phyloP scores from a whole-genome alignment of 2,888 invertebrate species.

The Lasioglossum lativentre region DNA sequence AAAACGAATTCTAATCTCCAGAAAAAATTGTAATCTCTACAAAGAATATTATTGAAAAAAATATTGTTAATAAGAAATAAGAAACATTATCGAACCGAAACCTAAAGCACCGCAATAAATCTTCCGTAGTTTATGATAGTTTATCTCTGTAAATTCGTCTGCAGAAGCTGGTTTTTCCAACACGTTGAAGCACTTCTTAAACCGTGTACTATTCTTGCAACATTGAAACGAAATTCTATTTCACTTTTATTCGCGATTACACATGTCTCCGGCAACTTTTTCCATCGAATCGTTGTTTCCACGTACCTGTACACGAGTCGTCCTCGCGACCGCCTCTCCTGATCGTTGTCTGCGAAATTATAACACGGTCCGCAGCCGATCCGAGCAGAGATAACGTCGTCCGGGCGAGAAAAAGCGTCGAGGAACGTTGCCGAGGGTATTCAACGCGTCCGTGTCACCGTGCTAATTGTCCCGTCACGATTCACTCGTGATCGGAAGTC shows the following conservation, averaged over 20 bases:
- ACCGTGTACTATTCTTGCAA: constrained; percentile 15
- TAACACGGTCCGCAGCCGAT: neutral
- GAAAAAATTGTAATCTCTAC: neutral
- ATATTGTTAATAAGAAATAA: too few relatives aligned
- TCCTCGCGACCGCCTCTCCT: neutral
- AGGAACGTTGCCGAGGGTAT: neutral
- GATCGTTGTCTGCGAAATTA: constrained; percentile 29
- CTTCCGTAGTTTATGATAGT: too few relatives aligned
- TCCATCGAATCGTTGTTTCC: neutral
- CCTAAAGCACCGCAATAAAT: too few relatives aligned
- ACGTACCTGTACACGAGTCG: neutral
- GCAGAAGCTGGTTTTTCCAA: neutral
- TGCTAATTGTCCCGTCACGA: constrained; percentile 22
- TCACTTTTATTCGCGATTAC: constrained; percentile 54
- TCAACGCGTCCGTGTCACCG: neutral
- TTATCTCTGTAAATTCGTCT: too few relatives aligned
- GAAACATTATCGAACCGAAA: too few relatives aligned
- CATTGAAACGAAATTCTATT: constrained; percentile 67
- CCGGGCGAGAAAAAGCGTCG: neutral
- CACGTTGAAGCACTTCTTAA: neutral
- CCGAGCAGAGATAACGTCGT: neutral
- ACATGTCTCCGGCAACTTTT: neutral
- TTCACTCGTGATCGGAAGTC: constrained; percentile 33
- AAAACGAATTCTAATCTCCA: neutral
- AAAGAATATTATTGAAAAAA: too few relatives aligned